Base-by-base conservation (phyloP, 2,113 vertebrate species). In the Malaclemys terrapin region DNA sequence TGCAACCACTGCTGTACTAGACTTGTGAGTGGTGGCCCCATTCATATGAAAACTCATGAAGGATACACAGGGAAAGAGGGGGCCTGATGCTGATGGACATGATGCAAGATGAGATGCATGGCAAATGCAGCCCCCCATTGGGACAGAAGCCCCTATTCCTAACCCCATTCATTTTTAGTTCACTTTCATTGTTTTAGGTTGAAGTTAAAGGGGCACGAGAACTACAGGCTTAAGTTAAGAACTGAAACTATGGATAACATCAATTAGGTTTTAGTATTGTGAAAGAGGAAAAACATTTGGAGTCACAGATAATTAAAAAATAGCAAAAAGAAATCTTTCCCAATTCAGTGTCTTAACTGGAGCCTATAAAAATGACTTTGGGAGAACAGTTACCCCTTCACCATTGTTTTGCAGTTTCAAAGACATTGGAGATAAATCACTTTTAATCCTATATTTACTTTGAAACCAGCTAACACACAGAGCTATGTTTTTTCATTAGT, bases 371-470 rank as follows among this genome's bases (percentile, higher is more conserved):
- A 92, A 80, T 80, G 82, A 29, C 47, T 88, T 93, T 53, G 53
- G 52, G 69, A 1, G 52, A 50, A 79, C 62, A 93, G 88, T 89
- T 95, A 89, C 35, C 80, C 85, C 95, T 95, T 96, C 86, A 90
- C 94, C 0, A 3, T 75, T 93, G 88, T 84, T 97, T 80, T 86
- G 79, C 85, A 80, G 79, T 89, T 89, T 91, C 90, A n/a, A 31
- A 76, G 94, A 35, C 78, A 13, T 85, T 90, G 12, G 0, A 85
- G 83, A 91, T 83, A 93, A 95, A 92, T 92, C 2, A 82, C 90
- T 72, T 52, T 93, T 10, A 95, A 94, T 96, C 90, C 95, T 86
- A 0, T 83, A 80, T 95, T 96, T 88, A 38, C 93, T 96, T 93
- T 87, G 89, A 89, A 96, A 92, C 31, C 13, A 90, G 47, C 50